These are phyloP conservation scores for Metridium senile DNA, from an alignment of 92 coral and sea anemone genomes.

Conservation along the genomic window DNA sequence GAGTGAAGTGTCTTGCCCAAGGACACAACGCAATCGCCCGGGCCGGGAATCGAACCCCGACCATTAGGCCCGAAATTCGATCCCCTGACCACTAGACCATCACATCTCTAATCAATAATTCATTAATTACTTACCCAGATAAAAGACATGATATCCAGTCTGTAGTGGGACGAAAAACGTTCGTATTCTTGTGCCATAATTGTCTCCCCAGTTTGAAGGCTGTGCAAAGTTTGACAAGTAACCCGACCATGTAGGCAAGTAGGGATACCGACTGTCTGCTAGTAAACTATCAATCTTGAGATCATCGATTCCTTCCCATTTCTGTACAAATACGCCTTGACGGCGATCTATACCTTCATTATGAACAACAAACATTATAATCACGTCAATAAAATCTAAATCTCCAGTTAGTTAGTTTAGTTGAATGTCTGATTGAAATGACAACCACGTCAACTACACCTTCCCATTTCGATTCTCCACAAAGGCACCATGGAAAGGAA, in stretches of 20 bases:
- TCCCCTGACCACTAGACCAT: too few species aligned
- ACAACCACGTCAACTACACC: too few species aligned
- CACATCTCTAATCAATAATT: not conserved
- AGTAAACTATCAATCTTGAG: constrained; percentile 50
- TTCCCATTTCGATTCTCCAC: too few species aligned
- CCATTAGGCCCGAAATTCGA: too few species aligned
- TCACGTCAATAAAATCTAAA: not conserved
- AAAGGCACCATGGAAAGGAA: too few species aligned
- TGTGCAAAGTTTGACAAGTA: constrained; percentile 61
- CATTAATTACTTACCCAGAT: constrained; percentile 52
- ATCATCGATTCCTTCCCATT: constrained; percentile 89
- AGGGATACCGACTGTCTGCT: constrained; percentile 75
- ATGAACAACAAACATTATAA: not conserved
- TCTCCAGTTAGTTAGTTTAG: too few species aligned
- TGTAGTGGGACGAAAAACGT: constrained; percentile 69
- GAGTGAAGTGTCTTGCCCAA: too few species aligned
- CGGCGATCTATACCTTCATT: constrained; percentile 38
- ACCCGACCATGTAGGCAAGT: constrained; percentile 66
- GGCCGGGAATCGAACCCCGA: too few species aligned
- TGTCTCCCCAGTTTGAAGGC: constrained; percentile 82
- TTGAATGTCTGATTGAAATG: too few species aligned
- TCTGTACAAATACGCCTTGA: constrained; percentile 74
- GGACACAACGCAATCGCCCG: too few species aligned
- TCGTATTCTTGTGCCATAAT: constrained; percentile 73
- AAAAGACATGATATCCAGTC: constrained; percentile 66